These are phyloP conservation scores for Sparus aurata DNA, from an alignment of 2,797 vertebrate genomes.

Conservation along the genomic window DNA sequence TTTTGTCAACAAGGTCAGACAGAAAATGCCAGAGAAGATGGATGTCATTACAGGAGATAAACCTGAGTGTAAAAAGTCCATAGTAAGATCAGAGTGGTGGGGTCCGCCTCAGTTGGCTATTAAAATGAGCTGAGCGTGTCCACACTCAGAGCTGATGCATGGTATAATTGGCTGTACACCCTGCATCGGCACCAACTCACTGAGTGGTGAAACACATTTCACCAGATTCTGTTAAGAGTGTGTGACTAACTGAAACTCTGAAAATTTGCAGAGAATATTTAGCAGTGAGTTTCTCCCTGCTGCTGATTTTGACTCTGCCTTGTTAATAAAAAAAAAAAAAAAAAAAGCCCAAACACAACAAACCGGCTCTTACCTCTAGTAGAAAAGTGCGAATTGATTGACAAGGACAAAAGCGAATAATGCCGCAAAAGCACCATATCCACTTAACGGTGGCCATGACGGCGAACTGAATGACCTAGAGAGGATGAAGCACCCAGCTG, in stretches of 20 bases:
- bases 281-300: conserved; percentile 5
- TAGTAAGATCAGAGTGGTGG: conserved; percentile 44
- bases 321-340: not conserved
- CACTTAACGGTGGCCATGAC: conserved; percentile 66
- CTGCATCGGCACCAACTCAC: conserved; percentile 16
- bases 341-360: conserved; percentile 13
- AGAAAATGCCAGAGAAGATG: conserved; percentile 19
- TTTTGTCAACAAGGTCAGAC: conserved; percentile 43
- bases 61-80: conserved; percentile 32
- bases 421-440: conserved; percentile 65
- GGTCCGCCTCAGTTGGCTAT: conserved; percentile 55
- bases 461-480: conserved; percentile 58
- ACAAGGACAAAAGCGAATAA: conserved; percentile 71
- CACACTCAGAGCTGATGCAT: conserved; percentile 24
- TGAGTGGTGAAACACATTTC: conserved; percentile 9
- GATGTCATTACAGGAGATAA: conserved; percentile 33
- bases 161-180: conserved; percentile 52
- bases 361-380: conserved; percentile 54
- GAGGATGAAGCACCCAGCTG: conserved; percentile 63
- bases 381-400: conserved; percentile 61
- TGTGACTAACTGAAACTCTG: not conserved
- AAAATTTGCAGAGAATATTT: conserved; percentile 2
- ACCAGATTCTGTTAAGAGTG: conserved; percentile 9
- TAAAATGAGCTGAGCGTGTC: conserved; percentile 56
- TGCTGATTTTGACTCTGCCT: conserved; percentile 48